Base-by-base conservation (phyloP, 2,797 vertebrate species). In the Gymnocypris eckloni region DNA sequence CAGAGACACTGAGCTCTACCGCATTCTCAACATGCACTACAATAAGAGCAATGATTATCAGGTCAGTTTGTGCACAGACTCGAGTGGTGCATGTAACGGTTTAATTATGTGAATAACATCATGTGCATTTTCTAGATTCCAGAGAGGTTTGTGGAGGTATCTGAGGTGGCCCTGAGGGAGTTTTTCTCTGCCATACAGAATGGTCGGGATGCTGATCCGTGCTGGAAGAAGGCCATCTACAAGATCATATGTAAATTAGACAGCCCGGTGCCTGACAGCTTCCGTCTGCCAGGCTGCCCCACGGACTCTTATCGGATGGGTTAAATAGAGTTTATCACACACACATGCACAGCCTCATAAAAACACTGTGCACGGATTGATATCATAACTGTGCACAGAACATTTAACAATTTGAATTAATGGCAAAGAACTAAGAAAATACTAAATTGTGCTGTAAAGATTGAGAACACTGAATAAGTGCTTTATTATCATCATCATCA, bases 141-240 rank as follows among this genome's bases (percentile, higher is more conserved):
- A 0, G 95, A 95, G 79, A 92, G 94, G 87, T 96, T 96, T 61
- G 92, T 96, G 28, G 95, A 96, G 91, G 90, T 96, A 20, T 92
- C 95, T 0, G 95, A 96, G n/a, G 86, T 96, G 81, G 95, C 96
- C 22, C 91, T 96, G 90, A 93, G 95, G 88, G 96, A 96, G 91
- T 96, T 96, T 84, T 95, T 95, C 88, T 91, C 92, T 0, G 96
- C 96, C 89, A 96, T 96, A 79, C 95, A 95, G 92, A 93, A 92
- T 18, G 95, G 95, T 54, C 94, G 94, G 83, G 96, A 96, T 91
- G 92, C 89, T 78, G 96, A 96, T 92, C 96, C 96, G 90, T 96
- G 95, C 93, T 96, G 96, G 96, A 96, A 96, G 91, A 96, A 96
- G 88, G 94, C 95, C 33, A 96, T 96, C 85, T 96, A 96, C 79